Percentiles rank a stretch among this genome's conserved stretches.
These are phyloP conservation scores for Zosterops japonicus DNA, from an alignment of 2,113 vertebrate genomes.

Conservation along the genomic window DNA sequence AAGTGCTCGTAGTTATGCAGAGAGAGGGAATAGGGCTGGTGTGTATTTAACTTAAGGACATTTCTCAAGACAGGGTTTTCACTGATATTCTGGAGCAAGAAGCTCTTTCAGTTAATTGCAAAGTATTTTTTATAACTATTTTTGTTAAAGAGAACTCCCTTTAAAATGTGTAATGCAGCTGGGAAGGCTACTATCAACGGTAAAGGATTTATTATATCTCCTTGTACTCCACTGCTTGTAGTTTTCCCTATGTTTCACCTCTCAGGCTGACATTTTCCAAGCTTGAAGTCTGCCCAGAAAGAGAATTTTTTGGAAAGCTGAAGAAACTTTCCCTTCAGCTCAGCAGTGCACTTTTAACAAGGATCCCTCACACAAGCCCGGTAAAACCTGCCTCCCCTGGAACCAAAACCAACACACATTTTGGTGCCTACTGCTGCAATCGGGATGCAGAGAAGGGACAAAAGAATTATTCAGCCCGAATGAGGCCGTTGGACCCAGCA, in stretches of 20 bases:
- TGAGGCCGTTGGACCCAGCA: neutral
- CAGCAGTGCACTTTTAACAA: neutral
- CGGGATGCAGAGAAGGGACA: neutral
- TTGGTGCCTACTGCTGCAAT: neutral
- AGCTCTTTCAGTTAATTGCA: neutral
- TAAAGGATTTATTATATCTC: neutral
- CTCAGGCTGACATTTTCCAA: neutral
- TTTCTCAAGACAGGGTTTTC: neutral
- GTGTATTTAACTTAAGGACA: neutral
- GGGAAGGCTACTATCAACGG: neutral
- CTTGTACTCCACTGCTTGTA: neutral
- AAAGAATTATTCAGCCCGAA: slow-evolving; percentile 33
- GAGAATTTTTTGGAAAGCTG: neutral
- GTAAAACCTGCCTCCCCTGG: neutral
- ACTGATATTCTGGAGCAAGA: neutral
- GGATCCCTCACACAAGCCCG: neutral
- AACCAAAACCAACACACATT: neutral
- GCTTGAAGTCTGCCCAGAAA: neutral
- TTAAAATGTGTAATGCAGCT: neutral
- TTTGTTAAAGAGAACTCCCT: neutral
- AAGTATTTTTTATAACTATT: neutral
- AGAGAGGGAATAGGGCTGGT: accelerated
- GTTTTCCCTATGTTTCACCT: neutral
- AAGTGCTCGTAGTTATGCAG: neutral
- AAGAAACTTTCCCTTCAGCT: neutral